Percentiles rank a stretch among this genome's conserved stretches.
Evolutionary conservation across 2,113 vertebrate genomes (phyloP).

Genomic region (Burhinus bistriatus): DNA sequence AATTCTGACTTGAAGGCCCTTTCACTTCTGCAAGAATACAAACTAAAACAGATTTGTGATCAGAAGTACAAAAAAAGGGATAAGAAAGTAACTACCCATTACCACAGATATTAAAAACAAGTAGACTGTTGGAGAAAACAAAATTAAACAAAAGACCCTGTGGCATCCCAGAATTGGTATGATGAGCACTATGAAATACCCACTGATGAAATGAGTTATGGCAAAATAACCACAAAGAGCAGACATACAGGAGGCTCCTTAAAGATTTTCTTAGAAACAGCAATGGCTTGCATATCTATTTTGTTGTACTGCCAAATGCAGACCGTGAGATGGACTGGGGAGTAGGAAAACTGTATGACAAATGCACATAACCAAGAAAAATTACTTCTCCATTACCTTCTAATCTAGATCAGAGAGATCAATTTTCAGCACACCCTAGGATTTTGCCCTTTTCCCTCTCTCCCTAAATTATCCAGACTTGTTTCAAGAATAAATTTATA

Average conservation of each 20-base stretch:
- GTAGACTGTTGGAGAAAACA: not conserved
- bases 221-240: not conserved
- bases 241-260: not conserved
- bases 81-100: not conserved
- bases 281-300: not conserved
- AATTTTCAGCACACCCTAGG: not conserved
- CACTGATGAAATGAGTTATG: not conserved
- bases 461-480: not conserved
- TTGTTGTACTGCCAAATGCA: not conserved
- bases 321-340: not conserved
- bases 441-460: not conserved
- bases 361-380: not conserved
- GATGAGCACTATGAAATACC: not conserved
- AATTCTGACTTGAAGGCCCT: not conserved
- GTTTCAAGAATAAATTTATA: not conserved
- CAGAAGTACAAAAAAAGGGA: not conserved
- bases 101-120: not conserved
- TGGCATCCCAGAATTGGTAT: not conserved
- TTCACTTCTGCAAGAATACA: slow-evolving; percentile 22
- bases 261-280: not conserved
- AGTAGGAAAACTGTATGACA: not conserved
- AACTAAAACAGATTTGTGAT: not conserved
- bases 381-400: not conserved
- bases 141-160: not conserved
- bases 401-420: not conserved